Conservation (phyloP, 1,140 invertebrate genomes). For the Drosophila funebris region DNA sequence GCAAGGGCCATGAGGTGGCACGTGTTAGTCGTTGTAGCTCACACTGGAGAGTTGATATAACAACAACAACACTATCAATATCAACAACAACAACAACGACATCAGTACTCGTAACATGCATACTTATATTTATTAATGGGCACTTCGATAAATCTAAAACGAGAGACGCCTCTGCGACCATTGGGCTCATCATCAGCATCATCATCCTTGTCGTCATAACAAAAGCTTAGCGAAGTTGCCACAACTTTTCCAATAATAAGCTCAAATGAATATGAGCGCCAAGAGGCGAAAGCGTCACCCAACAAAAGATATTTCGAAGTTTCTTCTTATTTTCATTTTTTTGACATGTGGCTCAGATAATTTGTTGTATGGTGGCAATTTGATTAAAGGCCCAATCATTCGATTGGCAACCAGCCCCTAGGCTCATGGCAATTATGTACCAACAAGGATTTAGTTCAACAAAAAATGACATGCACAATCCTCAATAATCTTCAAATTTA, state of each 20-base stretch:
- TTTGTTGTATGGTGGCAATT: slow-evolving; percentile 38
- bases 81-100: slow-evolving; percentile 23
- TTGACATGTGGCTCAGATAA: slow-evolving; percentile 54
- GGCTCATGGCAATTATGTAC: slow-evolving; percentile 31
- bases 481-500: slow-evolving; percentile 6
- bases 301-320: slow-evolving; percentile 43
- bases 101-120: slow-evolving; percentile 42
- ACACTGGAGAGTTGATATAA: slow-evolving; percentile 62
- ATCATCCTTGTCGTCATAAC: slow-evolving; percentile 68
- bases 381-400: slow-evolving; percentile 44
- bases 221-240: slow-evolving; percentile 71
- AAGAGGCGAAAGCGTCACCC: slow-evolving; percentile 18
- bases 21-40: slow-evolving; percentile 53
- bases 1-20: slow-evolving; percentile 16
- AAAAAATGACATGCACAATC: slow-evolving; percentile 26
- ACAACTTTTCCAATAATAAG: slow-evolving; percentile 80
- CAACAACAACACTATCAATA: slow-evolving; percentile 39
- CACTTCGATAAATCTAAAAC: slow-evolving; percentile 59
- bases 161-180: slow-evolving; percentile 22
- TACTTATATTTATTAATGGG: slow-evolving; percentile 73
- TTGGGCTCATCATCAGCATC: slow-evolving; percentile 35
- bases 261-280: slow-evolving; percentile 71
- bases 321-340: slow-evolving; percentile 11
- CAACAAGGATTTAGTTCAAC: slow-evolving; percentile 24
- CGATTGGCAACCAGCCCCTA: not conserved